Percentiles rank a stretch among this genome's conserved stretches.
Conservation (phyloP, 2,888 invertebrate genomes). For the Spisula solida region DNA sequence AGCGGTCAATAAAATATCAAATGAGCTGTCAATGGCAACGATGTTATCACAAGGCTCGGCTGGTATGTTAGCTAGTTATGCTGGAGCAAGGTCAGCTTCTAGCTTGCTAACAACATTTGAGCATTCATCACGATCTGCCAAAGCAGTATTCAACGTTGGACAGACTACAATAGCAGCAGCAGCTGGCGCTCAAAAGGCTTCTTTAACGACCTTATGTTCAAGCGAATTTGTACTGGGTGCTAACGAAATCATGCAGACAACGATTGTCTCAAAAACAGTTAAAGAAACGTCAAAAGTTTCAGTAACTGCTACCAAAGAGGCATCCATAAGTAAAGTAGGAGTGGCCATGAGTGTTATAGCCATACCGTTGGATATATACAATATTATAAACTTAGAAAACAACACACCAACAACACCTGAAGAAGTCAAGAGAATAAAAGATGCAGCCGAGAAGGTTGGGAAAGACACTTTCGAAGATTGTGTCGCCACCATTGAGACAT, state of each 20-base stretch:
- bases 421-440: slow-evolving; percentile 10
- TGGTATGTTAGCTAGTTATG: background rate
- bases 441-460: background rate
- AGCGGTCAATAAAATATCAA: background rate
- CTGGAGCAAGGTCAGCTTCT: background rate
- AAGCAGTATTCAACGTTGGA: background rate
- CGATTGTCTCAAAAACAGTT: background rate
- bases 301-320: slow-evolving; percentile 1
- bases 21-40: background rate
- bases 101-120: background rate
- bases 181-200: background rate
- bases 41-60: background rate
- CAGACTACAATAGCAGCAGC: background rate
- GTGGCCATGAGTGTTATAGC: background rate
- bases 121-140: background rate
- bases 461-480: background rate
- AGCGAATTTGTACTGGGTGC: background rate
- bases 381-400: background rate
- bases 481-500: background rate
- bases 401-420: background rate
- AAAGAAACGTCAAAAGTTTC: background rate
- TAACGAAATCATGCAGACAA: background rate
- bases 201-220: background rate
- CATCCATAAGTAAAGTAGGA: slow-evolving; percentile 29
- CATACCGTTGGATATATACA: slow-evolving; percentile 28